These are phyloP conservation scores for Muntiacus reevesi DNA, from an alignment of 2,113 vertebrate genomes.

Conservation along the genomic window DNA sequence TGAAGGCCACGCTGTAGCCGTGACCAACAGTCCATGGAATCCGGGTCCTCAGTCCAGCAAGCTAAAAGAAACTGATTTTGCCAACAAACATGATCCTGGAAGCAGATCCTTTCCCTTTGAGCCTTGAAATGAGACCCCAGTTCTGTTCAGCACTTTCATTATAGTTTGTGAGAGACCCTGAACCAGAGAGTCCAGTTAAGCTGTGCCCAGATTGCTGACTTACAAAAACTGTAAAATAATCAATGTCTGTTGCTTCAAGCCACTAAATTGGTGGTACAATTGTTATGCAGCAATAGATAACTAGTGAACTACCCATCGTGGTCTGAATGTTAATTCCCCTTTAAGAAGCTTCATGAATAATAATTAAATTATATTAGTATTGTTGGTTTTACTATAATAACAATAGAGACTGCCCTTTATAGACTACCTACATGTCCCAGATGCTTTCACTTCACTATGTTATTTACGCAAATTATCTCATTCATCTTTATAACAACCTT, in stretches of 20 bases:
- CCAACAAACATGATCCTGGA: background rate
- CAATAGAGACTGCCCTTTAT: background rate
- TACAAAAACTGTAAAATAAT: background rate
- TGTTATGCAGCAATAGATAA: background rate
- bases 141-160: background rate
- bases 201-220: background rate
- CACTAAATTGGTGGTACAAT: background rate
- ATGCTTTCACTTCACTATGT: background rate
- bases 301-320: background rate
- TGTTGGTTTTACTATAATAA: background rate
- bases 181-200: background rate
- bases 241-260: background rate
- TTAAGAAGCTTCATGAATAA: background rate
- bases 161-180: background rate
- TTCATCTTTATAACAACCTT: background rate
- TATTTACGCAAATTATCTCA: background rate
- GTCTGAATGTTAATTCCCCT: background rate
- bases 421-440: background rate
- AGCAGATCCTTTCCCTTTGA: background rate
- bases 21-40: background rate
- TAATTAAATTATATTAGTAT: background rate
- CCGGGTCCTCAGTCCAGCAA: background rate
- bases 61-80: background rate
- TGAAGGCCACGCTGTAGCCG: background rate
- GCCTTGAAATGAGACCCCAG: background rate